phyloP scores from a whole-genome alignment of 2,888 invertebrate genomes.

The Nebria brevicollis region DNA sequence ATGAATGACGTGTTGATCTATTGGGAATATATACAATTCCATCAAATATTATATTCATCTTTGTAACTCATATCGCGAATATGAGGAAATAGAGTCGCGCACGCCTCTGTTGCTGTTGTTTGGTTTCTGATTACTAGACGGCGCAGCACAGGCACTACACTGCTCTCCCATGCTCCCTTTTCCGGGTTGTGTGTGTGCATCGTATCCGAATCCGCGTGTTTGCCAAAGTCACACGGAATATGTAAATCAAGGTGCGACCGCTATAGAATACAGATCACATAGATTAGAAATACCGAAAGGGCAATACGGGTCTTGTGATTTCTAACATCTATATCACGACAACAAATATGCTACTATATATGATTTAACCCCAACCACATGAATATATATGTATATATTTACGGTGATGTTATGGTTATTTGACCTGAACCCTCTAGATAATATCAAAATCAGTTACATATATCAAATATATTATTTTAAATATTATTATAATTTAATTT shows the following conservation, averaged over 20 bases:
- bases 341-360: neutral
- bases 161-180: neutral
- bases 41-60: neutral
- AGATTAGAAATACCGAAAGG: neutral
- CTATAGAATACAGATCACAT: neutral
- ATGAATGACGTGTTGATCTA: neutral
- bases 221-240: slow-evolving; percentile 1
- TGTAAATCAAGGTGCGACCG: neutral
- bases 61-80: neutral
- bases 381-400: neutral
- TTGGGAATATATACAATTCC: neutral
- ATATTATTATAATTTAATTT: too few relatives aligned
- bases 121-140: neutral
- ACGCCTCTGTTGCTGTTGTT: neutral
- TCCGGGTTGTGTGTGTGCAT: neutral
- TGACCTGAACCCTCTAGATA: neutral
- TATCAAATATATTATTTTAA: too few relatives aligned
- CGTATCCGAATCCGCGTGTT: slow-evolving; percentile 1
- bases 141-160: neutral
- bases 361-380: neutral
- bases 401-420: neutral
- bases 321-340: slow-evolving; percentile 1
- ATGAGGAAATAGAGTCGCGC: neutral
- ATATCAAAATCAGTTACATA: neutral
- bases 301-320: slow-evolving; percentile 1